Evolutionary conservation across 2,113 vertebrate species (phyloP).

Genomic region (Gnathonemus echidnorhynchus): DNA sequence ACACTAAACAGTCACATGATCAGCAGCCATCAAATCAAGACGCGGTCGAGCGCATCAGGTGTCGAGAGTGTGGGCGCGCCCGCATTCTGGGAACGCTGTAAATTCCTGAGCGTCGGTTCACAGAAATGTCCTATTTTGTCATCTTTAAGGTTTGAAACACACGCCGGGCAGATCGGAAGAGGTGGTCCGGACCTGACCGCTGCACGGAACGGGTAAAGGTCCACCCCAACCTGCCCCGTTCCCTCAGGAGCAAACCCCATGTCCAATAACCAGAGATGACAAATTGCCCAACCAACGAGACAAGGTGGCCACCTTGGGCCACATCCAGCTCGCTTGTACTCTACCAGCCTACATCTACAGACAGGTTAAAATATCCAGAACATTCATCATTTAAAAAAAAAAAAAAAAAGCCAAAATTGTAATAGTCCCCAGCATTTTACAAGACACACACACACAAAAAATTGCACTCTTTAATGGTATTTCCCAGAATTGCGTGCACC

Average conservation of each 20-base stretch:
- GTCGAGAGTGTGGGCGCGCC: background rate
- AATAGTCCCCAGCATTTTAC: background rate
- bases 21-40: background rate
- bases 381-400: constrained; percentile 5
- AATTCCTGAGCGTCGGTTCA: background rate
- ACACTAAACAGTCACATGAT: background rate
- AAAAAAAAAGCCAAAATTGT: constrained; percentile 8
- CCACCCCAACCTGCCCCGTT: background rate
- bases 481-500: background rate
- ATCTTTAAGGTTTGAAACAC: background rate
- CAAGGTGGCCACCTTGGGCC: background rate
- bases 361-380: constrained; percentile 4
- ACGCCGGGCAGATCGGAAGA: background rate
- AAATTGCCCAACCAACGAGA: background rate
- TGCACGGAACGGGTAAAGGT: background rate
- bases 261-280: background rate
- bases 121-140: background rate
- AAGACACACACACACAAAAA: background rate
- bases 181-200: background rate
- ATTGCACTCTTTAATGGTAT: constrained; percentile 2
- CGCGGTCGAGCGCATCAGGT: background rate
- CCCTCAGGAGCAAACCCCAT: background rate
- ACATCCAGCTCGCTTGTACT: too few relatives aligned
- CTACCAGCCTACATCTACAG: background rate
- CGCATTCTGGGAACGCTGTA: background rate